Evolutionary conservation across 2,113 vertebrate species (phyloP), one percentile per base, ranked within the genome.

Genomic region (Trichechus manatus): DNA sequence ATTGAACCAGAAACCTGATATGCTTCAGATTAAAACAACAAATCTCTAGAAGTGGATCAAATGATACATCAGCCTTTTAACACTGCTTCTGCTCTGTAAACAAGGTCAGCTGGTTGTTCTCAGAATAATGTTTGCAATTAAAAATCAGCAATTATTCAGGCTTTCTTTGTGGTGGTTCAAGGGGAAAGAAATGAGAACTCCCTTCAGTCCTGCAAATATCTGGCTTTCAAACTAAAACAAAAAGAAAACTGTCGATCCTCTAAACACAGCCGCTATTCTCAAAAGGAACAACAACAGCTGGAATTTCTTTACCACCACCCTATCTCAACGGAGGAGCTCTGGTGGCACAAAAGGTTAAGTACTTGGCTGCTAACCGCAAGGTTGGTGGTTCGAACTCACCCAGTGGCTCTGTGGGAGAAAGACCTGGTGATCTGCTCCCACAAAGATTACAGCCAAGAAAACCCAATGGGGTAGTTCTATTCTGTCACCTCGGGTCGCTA

Each of bases 11-110:
- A 95, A 83, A 80, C 4, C 68, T 15, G 27, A 27, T 1, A 33
- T 23, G 29, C 89, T 89, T 78, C 39, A 95, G 93, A 93, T 70
- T 63, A 89, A 93, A 91, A 1, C 91, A 29, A 70, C n/a, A 59
- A 13, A n/a, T 6, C 92, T 88, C 31, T 27, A 80, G 90, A 95
- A 81, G 27, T 17, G 13, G 6, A 44, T 78, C 74, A 25, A 36
- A 1, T 82, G 56, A 20, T 33, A 85, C 95, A 68, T 59, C 93
- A 96, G 79, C 15, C 6, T 85, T 70, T 29, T 15, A 77, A 42
- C 36, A 96, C 94, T 9, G 19, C 15, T 0, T 0, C 89, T 78
- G 89, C 22, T 75, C 83, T 91, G 53, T 63, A 66, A 88, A 93
- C 27, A 19, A 85, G 27, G 31, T 5, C 63, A 10, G 15, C 36